Evolutionary conservation across 2,888 invertebrate species (phyloP).

Genomic region (Drosophila antonietae): DNA sequence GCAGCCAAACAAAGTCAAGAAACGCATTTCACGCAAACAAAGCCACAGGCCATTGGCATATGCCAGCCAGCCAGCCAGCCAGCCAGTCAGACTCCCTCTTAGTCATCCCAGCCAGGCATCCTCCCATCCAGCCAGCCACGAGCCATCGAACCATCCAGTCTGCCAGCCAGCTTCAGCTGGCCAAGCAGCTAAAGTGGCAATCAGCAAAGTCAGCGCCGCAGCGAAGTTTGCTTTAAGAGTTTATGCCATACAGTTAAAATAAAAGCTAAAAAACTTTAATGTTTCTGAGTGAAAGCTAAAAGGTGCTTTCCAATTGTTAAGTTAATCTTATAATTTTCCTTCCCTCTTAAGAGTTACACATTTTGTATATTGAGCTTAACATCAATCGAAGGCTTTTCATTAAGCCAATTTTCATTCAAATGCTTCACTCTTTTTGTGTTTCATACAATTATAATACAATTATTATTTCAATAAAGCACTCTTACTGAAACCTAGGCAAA

Average conservation of each 20-base stretch:
- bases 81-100: constrained; percentile 5
- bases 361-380: too few species aligned
- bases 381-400: background rate
- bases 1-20: constrained; percentile 55
- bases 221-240: constrained; percentile 34
- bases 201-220: constrained; percentile 34
- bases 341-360: too few species aligned
- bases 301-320: background rate
- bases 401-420: background rate
- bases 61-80: constrained; percentile 23
- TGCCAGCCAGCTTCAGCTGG: constrained; percentile 27
- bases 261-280: background rate
- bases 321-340: too few species aligned
- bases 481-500: background rate
- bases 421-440: background rate
- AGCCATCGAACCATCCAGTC: background rate
- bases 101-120: background rate
- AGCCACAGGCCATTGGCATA: constrained; percentile 74
- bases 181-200: constrained; percentile 36
- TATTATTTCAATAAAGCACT: background rate
- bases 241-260: background rate
- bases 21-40: constrained; percentile 67
- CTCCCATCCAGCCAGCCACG: background rate
- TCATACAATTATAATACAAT: background rate
- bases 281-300: background rate